phyloP scores from a whole-genome alignment of 2,888 invertebrate genomes.

The Sarcophaga caerulescens region DNA sequence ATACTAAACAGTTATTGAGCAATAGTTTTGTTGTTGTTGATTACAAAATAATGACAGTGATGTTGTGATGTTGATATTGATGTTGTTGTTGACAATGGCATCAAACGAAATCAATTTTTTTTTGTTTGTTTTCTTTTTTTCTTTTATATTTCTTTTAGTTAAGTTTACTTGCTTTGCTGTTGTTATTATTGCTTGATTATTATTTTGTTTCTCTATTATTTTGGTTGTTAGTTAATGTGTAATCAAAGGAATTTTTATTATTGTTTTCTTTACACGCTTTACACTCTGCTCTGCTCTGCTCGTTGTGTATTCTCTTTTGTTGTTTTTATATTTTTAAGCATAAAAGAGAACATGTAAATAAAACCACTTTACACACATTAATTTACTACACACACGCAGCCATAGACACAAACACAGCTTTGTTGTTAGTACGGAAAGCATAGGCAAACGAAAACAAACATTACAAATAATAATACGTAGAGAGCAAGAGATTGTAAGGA shows the following conservation, averaged over 20 bases:
- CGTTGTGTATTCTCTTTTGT: neutral
- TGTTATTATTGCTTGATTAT: too few species aligned
- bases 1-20: neutral
- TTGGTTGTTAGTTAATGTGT: constrained; percentile 17
- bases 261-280: neutral
- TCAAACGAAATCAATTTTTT: constrained; percentile 56
- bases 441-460: neutral
- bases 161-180: constrained; percentile 6
- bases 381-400: neutral
- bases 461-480: neutral
- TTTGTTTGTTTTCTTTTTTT: constrained; percentile 20
- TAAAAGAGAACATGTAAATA: constrained; percentile 35
- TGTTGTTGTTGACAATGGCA: constrained; percentile 51
- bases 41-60: constrained; percentile 9
- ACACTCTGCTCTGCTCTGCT: neutral
- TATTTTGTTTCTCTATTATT: constrained; percentile 9
- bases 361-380: neutral
- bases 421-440: neutral
- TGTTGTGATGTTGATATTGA: constrained; percentile 39
- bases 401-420: neutral
- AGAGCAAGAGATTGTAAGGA: constrained; percentile 40
- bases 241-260: constrained; percentile 23
- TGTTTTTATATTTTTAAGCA: neutral
- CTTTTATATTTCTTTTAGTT: neutral
- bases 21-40: constrained; percentile 37